phyloP scores from a whole-genome alignment of 2,888 invertebrate genomes.

The Sinohyriopsis cumingii region DNA sequence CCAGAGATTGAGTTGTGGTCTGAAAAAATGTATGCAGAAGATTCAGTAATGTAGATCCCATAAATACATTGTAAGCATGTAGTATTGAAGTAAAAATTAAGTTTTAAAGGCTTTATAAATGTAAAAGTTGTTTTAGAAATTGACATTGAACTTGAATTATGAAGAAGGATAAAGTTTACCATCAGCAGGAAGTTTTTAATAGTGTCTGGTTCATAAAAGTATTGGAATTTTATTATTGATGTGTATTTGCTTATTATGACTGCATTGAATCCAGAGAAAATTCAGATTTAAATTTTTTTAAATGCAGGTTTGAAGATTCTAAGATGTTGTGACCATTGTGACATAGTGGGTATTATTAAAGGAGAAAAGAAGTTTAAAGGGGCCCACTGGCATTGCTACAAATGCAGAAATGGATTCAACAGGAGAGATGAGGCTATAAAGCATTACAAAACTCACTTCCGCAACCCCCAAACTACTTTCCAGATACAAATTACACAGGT shows the following conservation, averaged over 20 bases:
- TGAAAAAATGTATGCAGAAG: too few relatives aligned
- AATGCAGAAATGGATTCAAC: constrained; percentile 71
- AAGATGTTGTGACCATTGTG: constrained; percentile 70
- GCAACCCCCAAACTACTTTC: constrained; percentile 71
- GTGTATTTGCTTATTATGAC: background rate
- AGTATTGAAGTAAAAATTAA: too few relatives aligned
- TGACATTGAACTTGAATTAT: background rate
- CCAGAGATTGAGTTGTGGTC: too few relatives aligned
- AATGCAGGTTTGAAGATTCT: constrained; percentile 67
- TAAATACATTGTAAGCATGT: too few relatives aligned
- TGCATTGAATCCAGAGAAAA: background rate
- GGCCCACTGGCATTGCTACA: constrained; percentile 72
- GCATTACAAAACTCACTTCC: constrained; percentile 71
- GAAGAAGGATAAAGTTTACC: background rate
- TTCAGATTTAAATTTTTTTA: constrained; percentile 1
- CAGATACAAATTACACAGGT: constrained; percentile 71
- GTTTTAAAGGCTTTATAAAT: too few relatives aligned
- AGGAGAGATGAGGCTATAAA: constrained; percentile 71
- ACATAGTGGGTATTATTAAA: constrained; percentile 71
- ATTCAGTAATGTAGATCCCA: too few relatives aligned
- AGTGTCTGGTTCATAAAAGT: background rate
- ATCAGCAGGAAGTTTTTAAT: background rate
- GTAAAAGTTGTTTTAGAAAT: background rate
- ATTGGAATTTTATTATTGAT: background rate
- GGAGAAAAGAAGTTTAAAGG: constrained; percentile 71